These are phyloP conservation scores for Tangara arthus DNA, from an alignment of 2,797 vertebrate species.

Conservation along the genomic window DNA sequence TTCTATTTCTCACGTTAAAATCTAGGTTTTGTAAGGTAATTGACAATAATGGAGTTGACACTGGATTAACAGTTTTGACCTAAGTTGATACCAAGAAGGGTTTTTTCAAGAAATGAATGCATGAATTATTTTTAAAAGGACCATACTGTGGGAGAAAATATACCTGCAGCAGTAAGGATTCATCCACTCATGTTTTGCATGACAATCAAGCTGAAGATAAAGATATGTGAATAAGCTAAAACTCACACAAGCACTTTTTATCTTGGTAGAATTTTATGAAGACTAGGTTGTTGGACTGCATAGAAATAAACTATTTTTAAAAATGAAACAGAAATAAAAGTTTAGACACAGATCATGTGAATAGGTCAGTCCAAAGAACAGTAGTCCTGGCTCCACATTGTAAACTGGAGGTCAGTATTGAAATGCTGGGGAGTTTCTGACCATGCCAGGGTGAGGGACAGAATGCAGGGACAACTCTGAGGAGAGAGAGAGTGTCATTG, in stretches of 20 bases:
- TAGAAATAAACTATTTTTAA: background rate
- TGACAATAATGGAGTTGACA: slow-evolving; percentile 69
- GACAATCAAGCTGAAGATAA: background rate
- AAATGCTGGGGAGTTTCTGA: background rate
- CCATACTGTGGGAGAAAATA: slow-evolving; percentile 3
- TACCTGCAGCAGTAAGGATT: slow-evolving; percentile 25
- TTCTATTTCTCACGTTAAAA: slow-evolving; percentile 68
- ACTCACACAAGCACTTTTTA: background rate
- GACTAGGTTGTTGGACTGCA: background rate
- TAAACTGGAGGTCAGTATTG: background rate
- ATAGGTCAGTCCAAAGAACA: background rate
- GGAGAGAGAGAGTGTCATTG: background rate
- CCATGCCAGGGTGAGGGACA: background rate
- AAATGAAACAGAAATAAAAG: background rate
- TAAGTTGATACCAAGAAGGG: slow-evolving; percentile 33
- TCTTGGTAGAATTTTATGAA: background rate
- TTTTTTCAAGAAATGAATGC: slow-evolving; percentile 54
- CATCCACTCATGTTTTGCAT: background rate
- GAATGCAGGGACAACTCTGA: background rate
- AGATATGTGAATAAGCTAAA: background rate
- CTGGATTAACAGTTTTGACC: slow-evolving; percentile 68
- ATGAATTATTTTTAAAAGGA: background rate
- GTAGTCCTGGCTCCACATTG: background rate
- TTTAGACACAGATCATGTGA: background rate
- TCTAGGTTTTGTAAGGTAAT: slow-evolving; percentile 68